Evolutionary conservation across 1,140 invertebrate species (phyloP), one percentile per base, ranked within the genome.

Genomic region (Sweltsa coloradensis): DNA sequence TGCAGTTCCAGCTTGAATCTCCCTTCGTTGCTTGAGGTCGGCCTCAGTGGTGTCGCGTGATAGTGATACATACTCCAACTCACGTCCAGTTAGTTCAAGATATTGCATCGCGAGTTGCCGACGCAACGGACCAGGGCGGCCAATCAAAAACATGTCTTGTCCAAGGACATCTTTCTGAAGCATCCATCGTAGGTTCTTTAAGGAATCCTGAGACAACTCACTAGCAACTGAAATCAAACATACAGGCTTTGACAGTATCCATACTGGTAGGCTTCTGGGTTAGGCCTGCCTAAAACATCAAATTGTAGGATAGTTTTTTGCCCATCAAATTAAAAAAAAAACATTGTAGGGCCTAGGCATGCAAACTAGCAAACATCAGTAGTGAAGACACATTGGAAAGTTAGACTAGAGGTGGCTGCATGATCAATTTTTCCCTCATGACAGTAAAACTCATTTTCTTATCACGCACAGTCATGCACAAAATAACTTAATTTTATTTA

Each of bases 31-130:
- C 63, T 98, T 98, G 9, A 98, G 70, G 69, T 98, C 95, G 18
- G 88, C 84, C 66, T 98, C 95, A 0, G 94, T 97, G 3, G 93
- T 97, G 61, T 98, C 95, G 52, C 93, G 68, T 23, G 91, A 95
- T 22, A 98, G 69, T 3, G 91, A 81, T 19, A 98, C 81, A 68
- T 94, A 97, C 61, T 98, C 94, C 25, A 89, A 68, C 71, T 97
- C 93, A 43, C 86, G 70, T 46, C 85, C 78, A 0, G 88, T 91
- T 21, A 97, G 59, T 65, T 97, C 88, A 51, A 86, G 68, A 65
- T 85, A 97, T 55, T 90, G 80, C 63, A 96, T 73, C 4, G 88
- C 89, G 37, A 97, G 63, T 56, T 81, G 73, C 27, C 88, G 67
- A 60, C 85, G 74, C 46, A 76, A 70, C 1, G 83, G 79, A 0